These are phyloP conservation scores for Protobothrops mucrosquamatus DNA, from an alignment of 2,113 vertebrate genomes.

Conservation along the genomic window DNA sequence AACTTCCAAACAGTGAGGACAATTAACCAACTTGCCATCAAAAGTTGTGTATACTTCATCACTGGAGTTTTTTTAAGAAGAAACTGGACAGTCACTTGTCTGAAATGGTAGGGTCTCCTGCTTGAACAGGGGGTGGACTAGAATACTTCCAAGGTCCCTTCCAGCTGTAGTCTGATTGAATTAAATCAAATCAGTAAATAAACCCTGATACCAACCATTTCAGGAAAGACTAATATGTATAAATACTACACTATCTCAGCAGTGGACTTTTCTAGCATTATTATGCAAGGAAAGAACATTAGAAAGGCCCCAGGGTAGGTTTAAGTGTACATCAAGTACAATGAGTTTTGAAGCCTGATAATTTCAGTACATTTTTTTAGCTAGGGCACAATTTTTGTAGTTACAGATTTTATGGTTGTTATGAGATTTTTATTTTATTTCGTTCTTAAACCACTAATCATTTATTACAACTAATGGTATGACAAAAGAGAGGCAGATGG, in stretches of 20 bases:
- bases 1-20: background rate
- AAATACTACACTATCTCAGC: background rate
- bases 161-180: background rate
- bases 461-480: background rate
- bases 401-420: background rate
- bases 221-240: background rate
- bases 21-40: background rate
- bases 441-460: background rate
- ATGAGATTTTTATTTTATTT: background rate
- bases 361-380: background rate
- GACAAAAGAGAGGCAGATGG: background rate
- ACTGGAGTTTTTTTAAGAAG: too few relatives aligned
- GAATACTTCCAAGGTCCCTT: background rate
- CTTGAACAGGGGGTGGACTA: too few relatives aligned
- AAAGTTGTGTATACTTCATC: too few relatives aligned
- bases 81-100: too few relatives aligned
- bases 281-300: background rate
- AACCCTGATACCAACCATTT: background rate
- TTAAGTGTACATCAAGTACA: background rate
- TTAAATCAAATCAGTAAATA: background rate
- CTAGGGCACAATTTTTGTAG: background rate
- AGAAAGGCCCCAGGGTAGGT: background rate
- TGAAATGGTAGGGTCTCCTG: too few relatives aligned
- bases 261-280: background rate
- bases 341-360: background rate